Percentiles rank a stretch among this genome's conserved stretches.
Conservation (phyloP, 2,113 vertebrate species). For the Bettongia penicillata region DNA sequence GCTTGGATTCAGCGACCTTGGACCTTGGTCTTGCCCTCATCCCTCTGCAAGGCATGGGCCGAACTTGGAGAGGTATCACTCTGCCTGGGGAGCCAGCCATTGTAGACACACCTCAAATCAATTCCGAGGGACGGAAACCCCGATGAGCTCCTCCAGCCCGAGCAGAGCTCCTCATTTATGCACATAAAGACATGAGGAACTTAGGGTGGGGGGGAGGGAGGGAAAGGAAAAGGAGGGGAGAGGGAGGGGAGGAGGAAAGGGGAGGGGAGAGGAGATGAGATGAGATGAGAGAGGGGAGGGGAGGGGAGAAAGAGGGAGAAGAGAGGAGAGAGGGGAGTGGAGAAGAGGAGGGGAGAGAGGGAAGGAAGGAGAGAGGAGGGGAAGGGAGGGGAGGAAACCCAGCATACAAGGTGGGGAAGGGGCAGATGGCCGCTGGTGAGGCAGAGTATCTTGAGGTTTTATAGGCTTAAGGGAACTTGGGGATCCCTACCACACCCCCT, state of each 20-base stretch:
- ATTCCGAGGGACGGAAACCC: neutral
- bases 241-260: neutral
- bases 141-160: neutral
- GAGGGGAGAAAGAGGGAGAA: neutral
- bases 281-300: neutral
- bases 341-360: neutral
- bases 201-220: neutral
- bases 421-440: fast-evolving
- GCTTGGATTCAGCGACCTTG: neutral
- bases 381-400: neutral
- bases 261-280: neutral
- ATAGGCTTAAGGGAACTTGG: too few species aligned
- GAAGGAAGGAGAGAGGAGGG: neutral
- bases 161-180: neutral
- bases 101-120: neutral
- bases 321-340: neutral
- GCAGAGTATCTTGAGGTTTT: neutral
- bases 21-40: neutral
- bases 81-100: neutral
- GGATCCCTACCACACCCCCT: too few species aligned
- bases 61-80: neutral
- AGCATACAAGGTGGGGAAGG: neutral
- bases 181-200: neutral
- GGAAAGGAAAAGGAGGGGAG: neutral
- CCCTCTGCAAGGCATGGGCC: neutral